Conservation (phyloP, 1,140 invertebrate genomes). For the Magallana ariakensis region DNA sequence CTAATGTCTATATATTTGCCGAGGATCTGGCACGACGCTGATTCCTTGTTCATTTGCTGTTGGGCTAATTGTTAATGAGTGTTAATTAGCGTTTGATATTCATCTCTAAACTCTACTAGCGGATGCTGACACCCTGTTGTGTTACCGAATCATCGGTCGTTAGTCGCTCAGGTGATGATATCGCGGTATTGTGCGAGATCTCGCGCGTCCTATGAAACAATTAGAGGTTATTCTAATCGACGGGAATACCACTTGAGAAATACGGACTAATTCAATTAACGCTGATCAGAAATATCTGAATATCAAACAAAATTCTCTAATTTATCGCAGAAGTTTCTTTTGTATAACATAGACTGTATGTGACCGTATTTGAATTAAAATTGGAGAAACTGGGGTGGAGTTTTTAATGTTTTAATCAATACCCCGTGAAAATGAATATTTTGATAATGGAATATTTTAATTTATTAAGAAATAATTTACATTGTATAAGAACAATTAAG, state of each 20-base stretch:
- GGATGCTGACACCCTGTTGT: background rate
- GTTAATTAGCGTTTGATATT: constrained; percentile 17
- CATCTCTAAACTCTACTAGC: background rate
- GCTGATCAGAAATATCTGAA: background rate
- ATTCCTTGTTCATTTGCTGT: constrained; percentile 28
- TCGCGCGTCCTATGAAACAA: constrained; percentile 17
- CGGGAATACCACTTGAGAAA: background rate
- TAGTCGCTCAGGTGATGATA: constrained; percentile 29
- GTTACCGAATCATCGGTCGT: constrained; percentile 23
- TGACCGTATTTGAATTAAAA: no score
- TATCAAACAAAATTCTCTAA: background rate
- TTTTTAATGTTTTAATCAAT: no score
- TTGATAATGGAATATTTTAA: no score
- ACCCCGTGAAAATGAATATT: no score
- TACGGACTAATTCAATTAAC: background rate
- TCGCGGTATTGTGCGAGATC: constrained; percentile 32
- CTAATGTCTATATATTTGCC: background rate
- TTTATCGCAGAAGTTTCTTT: no score
- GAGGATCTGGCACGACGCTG: constrained; percentile 8
- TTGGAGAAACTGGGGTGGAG: no score
- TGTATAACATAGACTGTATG: no score
- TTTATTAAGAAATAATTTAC: no score
- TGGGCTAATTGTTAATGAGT: constrained; percentile 29
- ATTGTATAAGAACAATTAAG: no score
- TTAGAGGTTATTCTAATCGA: background rate